Conservation (phyloP, 2,888 invertebrate species). For the Pyralis farinalis region DNA sequence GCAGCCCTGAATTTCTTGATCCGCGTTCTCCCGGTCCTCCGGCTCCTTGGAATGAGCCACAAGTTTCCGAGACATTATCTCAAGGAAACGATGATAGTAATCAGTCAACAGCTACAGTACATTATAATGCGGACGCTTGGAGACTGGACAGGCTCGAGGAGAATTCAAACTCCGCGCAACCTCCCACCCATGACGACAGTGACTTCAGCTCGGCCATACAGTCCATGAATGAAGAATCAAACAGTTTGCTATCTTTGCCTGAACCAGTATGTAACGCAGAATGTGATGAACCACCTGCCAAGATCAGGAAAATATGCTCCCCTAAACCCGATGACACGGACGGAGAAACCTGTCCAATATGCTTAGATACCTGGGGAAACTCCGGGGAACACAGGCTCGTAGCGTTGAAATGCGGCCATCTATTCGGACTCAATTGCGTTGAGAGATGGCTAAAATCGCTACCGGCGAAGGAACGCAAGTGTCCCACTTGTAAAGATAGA, state of each 20-base stretch:
- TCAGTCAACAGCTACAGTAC: slow-evolving; percentile 17
- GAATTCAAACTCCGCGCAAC: not conserved
- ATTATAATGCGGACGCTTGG: slow-evolving; percentile 15
- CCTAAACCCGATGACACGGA: slow-evolving; percentile 75
- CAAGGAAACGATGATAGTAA: slow-evolving; percentile 20
- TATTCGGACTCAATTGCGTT: slow-evolving; percentile 93
- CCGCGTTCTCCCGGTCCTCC: slow-evolving; percentile 10
- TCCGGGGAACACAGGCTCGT: slow-evolving; percentile 92
- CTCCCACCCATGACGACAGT: slow-evolving; percentile 9
- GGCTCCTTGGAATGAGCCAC: not conserved
- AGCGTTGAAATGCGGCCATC: slow-evolving; percentile 95
- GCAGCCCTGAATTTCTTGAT: slow-evolving; percentile 29
- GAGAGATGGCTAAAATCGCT: slow-evolving; percentile 85
- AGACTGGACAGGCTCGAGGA: too few relatives aligned
- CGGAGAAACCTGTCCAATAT: slow-evolving; percentile 91
- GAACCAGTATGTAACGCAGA: slow-evolving; percentile 19
- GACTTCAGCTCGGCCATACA: slow-evolving; percentile 5
- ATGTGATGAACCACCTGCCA: slow-evolving; percentile 47
- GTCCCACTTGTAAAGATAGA: slow-evolving; percentile 94
- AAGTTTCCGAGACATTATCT: slow-evolving; percentile 17
- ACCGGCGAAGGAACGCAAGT: slow-evolving; percentile 80
- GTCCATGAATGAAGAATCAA: slow-evolving; percentile 29
- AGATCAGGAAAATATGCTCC: slow-evolving; percentile 45
- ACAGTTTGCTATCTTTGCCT: slow-evolving; percentile 26
- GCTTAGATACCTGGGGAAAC: slow-evolving; percentile 93